A percentile compares a stretch with the other conserved stretches of the same genome.
Evolutionary conservation across 2,113 vertebrate species (phyloP).

Genomic region (Pyxicephalus adspersus): DNA sequence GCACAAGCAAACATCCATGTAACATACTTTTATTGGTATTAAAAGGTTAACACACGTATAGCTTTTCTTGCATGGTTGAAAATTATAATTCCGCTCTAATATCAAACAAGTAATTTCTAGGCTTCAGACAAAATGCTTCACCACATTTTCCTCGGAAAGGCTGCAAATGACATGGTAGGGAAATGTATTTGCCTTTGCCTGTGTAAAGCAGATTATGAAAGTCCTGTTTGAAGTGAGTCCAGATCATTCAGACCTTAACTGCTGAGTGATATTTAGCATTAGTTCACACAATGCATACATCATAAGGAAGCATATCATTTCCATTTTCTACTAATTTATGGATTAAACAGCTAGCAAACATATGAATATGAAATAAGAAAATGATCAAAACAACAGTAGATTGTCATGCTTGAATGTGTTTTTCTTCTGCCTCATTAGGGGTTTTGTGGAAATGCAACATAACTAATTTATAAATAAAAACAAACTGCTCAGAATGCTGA

Average conservation of each 20-base stretch:
- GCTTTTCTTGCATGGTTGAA: neutral
- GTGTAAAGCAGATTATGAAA: constrained; percentile 45
- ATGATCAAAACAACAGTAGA: constrained; percentile 40
- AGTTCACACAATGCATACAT: constrained; percentile 12
- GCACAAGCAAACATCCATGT: no score
- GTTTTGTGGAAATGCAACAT: constrained; percentile 10
- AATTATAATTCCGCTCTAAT: constrained; percentile 29
- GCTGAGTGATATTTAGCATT: neutral
- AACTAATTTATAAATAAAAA: neutral
- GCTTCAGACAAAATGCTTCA: neutral
- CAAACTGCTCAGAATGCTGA: neutral
- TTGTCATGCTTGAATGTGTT: constrained; percentile 22
- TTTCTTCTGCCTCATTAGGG: neutral
- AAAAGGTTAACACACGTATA: neutral
- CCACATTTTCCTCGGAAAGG: constrained; percentile 4
- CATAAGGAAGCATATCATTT: constrained; percentile 27
- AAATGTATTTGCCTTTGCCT: constrained; percentile 23
- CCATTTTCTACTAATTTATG: constrained; percentile 39
- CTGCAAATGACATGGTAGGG: constrained; percentile 1
- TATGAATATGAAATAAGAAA: constrained; percentile 44
- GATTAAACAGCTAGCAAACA: constrained; percentile 23
- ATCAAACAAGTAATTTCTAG: constrained; percentile 15
- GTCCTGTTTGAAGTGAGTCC: constrained; percentile 35
- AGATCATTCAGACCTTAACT: constrained; percentile 13
- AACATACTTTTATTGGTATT: neutral